These are phyloP conservation scores for Siderastrea radians DNA, from an alignment of 92 coral and sea anemone genomes.

Conservation along the genomic window DNA sequence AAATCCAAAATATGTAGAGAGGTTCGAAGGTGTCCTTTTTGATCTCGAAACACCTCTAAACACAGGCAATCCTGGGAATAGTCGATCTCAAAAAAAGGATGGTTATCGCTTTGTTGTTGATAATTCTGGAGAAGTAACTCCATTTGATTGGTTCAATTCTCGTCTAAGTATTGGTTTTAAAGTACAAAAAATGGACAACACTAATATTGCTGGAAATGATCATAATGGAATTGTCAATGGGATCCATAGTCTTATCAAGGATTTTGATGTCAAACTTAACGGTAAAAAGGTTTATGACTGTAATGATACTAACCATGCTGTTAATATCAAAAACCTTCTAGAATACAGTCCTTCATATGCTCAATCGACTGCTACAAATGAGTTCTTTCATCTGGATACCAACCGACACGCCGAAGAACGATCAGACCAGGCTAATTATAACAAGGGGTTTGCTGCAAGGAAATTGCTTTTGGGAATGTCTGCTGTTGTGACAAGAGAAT, in stretches of 20 bases:
- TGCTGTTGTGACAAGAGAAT: background rate
- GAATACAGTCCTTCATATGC: background rate
- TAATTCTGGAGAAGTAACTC: conserved; percentile 20
- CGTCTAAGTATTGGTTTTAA: conserved; percentile 17
- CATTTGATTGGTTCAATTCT: conserved; percentile 48
- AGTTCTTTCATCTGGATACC: conserved; percentile 11
- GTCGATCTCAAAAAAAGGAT: conserved; percentile 12
- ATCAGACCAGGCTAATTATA: background rate
- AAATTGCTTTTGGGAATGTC: background rate
- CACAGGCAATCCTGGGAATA: background rate
- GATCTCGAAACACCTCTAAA: too few species aligned
- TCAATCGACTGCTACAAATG: background rate
- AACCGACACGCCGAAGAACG: background rate
- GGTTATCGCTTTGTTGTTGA: conserved; percentile 26
- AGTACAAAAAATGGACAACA: background rate
- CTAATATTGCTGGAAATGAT: conserved; percentile 5
- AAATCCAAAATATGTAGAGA: conserved; percentile 23
- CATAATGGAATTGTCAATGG: conserved; percentile 26
- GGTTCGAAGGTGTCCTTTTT: conserved; percentile 20
- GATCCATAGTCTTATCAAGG: too few species aligned
- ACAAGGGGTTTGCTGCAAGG: background rate
- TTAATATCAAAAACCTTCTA: background rate
- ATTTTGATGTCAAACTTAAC: background rate
- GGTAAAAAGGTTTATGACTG: conserved; percentile 2
- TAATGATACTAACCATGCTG: background rate